phyloP scores from a whole-genome alignment of 1,140 invertebrate genomes.

The Parasteatoda tepidariorum region DNA sequence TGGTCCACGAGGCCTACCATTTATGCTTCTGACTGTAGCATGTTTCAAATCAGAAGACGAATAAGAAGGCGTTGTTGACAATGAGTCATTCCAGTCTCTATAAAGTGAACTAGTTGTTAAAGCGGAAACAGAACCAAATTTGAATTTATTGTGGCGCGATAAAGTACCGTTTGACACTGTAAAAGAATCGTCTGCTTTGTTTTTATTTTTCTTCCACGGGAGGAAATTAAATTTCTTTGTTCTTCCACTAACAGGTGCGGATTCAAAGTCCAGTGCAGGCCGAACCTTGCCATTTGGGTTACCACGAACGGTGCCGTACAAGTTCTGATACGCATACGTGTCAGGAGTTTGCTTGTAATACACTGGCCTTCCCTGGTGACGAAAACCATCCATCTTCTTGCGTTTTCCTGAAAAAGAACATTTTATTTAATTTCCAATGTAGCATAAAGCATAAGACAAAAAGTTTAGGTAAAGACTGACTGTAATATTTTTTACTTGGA shows the following conservation, averaged over 20 bases:
- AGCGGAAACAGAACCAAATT: constrained; percentile 54
- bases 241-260: not conserved
- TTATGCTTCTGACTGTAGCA: constrained; percentile 35
- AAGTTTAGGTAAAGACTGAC: not conserved
- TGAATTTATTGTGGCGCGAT: constrained; percentile 40
- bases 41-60: constrained; percentile 32
- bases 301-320: constrained; percentile 36
- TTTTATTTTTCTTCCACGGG: constrained; percentile 50
- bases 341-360: constrained; percentile 26
- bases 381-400: constrained; percentile 45
- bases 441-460: not conserved
- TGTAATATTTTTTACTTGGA: not conserved
- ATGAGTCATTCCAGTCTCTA: constrained; percentile 21
- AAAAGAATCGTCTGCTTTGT: constrained; percentile 16
- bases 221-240: constrained; percentile 42
- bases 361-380: constrained; percentile 37
- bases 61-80: constrained; percentile 33
- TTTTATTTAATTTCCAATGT: not conserved
- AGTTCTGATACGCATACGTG: constrained; percentile 43
- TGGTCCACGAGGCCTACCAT: constrained; percentile 5
- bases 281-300: constrained; percentile 29
- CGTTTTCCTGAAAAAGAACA: constrained; percentile 36
- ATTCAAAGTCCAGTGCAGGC: constrained; percentile 6
- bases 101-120: constrained; percentile 36
- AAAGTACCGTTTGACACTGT: constrained; percentile 3